These are phyloP conservation scores for Chirona hameri DNA, from an alignment of 2,888 invertebrate genomes.

Conservation along the genomic window DNA sequence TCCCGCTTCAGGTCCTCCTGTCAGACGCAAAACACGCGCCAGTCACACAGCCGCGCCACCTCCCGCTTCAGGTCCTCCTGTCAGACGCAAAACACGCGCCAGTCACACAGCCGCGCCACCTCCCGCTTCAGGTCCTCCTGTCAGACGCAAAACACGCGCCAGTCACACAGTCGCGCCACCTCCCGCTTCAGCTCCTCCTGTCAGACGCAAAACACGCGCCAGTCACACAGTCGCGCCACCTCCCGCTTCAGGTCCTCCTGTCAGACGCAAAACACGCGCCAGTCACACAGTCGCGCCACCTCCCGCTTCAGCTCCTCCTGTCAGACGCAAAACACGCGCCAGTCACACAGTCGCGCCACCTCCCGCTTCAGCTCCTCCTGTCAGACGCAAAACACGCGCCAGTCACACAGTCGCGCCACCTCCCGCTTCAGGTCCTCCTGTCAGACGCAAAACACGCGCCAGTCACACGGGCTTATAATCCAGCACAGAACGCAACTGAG, in stretches of 20 bases:
- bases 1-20: constrained; percentile 48
- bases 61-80: too few relatives aligned
- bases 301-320: constrained; percentile 48
- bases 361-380: too few relatives aligned
- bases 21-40: too few relatives aligned
- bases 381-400: too few relatives aligned
- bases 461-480: too few relatives aligned
- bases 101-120: constrained; percentile 43
- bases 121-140: constrained; percentile 48
- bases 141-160: not conserved
- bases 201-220: not conserved
- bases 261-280: not conserved
- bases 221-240: constrained; percentile 43
- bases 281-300: constrained; percentile 43
- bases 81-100: not conserved
- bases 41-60: too few relatives aligned
- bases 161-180: constrained; percentile 43
- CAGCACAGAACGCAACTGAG: too few relatives aligned
- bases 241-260: constrained; percentile 48
- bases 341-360: too few relatives aligned
- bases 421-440: too few relatives aligned
- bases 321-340: not conserved
- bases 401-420: too few relatives aligned
- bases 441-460: too few relatives aligned
- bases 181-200: constrained; percentile 48